Conservation (phyloP, 2,888 invertebrate species). For the Strigamia maritima region DNA sequence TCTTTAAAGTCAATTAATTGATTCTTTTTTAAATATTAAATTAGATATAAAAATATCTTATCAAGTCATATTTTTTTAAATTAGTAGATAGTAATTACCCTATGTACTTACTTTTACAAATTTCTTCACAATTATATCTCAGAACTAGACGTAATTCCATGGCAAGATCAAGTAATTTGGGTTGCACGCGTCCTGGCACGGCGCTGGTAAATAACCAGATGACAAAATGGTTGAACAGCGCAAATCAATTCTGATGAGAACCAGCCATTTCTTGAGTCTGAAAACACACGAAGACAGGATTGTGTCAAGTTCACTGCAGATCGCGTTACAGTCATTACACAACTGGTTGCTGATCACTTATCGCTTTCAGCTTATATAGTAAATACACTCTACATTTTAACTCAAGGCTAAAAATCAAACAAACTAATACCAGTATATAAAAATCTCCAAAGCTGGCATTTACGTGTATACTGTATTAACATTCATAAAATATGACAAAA, state of each 20-base stretch:
- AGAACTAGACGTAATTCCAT: background rate
- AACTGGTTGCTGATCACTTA: background rate
- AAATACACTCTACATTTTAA: background rate
- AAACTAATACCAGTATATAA: too few relatives aligned
- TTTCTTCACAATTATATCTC: background rate
- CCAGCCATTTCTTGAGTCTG: background rate
- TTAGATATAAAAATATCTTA: too few relatives aligned
- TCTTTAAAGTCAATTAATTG: too few relatives aligned
- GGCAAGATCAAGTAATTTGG: background rate
- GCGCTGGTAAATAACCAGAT: background rate
- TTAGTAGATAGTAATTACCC: too few relatives aligned
- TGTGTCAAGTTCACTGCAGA: conserved; percentile 4
- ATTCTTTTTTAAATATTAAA: too few relatives aligned
- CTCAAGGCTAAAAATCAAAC: too few relatives aligned
- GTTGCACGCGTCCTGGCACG: background rate
- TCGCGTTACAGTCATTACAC: background rate
- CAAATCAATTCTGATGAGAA: background rate
- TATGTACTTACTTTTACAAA: background rate
- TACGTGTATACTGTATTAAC: too few relatives aligned
- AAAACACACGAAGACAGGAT: background rate
- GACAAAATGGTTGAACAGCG: background rate
- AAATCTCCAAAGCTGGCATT: too few relatives aligned
- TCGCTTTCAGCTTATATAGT: background rate
- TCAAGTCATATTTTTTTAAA: too few relatives aligned
- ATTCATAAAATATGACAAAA: too few relatives aligned